Percentiles rank a stretch among this genome's conserved stretches.
Conservation (phyloP, 2,888 invertebrate species). For the Orchestes rusci region DNA sequence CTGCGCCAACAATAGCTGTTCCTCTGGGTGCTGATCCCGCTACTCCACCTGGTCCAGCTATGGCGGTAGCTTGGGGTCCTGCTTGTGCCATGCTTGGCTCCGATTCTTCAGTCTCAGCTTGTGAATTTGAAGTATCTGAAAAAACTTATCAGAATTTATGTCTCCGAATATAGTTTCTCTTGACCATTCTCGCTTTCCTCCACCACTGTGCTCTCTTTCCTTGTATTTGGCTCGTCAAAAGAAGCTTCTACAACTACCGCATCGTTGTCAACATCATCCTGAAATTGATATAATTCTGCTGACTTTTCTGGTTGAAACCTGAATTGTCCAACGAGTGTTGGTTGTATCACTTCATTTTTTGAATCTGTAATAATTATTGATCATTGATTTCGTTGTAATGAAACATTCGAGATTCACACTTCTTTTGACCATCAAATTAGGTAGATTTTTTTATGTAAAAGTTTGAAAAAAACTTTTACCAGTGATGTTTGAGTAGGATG, state of each 20-base stretch:
- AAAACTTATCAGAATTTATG: neutral
- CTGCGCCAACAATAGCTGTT: constrained; percentile 47
- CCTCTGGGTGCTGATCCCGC: constrained; percentile 46
- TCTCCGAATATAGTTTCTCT: too few relatives aligned
- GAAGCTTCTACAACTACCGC: constrained; percentile 46
- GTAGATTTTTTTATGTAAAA: too few relatives aligned
- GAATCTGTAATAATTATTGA: constrained; percentile 3
- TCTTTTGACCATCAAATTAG: too few relatives aligned
- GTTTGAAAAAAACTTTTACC: too few relatives aligned
- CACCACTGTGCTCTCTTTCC: constrained; percentile 2
- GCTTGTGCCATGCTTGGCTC: constrained; percentile 46
- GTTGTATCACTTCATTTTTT: constrained; percentile 12
- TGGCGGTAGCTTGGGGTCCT: constrained; percentile 46
- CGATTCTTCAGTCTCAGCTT: constrained; percentile 21
- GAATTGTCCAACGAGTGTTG: constrained; percentile 25
- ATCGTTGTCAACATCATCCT: constrained; percentile 47
- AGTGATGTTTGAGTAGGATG: too few relatives aligned
- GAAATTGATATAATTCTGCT: constrained; percentile 27
- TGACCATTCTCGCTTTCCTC: constrained; percentile 13
- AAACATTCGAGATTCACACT: too few relatives aligned
- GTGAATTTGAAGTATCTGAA: constrained; percentile 1
- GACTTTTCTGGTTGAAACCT: constrained; percentile 24
- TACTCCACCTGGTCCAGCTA: constrained; percentile 47
- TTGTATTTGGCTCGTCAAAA: constrained; percentile 35
- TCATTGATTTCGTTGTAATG: too few relatives aligned